These are phyloP conservation scores for Pogonomyrmex barbatus DNA, from an alignment of 1,140 invertebrate species.

Conservation along the genomic window DNA sequence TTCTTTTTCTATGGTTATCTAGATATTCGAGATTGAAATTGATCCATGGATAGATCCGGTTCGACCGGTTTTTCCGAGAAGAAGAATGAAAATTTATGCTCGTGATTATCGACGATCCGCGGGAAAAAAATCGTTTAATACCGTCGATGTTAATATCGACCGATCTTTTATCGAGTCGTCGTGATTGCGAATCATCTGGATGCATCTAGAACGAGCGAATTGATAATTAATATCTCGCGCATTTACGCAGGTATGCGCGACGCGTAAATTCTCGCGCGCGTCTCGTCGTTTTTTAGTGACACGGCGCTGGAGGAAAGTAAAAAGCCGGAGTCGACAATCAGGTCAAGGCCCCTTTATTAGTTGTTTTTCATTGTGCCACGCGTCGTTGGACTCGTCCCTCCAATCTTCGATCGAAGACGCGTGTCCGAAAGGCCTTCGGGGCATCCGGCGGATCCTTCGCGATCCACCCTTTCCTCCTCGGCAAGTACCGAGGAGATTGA, in stretches of 20 bases:
- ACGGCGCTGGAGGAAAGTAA: constrained; percentile 45
- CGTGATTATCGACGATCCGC: neutral
- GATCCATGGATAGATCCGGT: constrained; percentile 34
- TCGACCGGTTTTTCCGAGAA: constrained; percentile 59
- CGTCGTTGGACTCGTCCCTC: constrained; percentile 61
- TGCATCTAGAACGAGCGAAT: constrained; percentile 14
- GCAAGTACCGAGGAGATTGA: neutral
- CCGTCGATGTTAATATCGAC: neutral
- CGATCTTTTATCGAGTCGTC: neutral
- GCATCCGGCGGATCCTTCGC: constrained; percentile 59
- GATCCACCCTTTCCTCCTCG: constrained; percentile 31
- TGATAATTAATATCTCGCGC: neutral
- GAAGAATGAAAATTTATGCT: constrained; percentile 64
- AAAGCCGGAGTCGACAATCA: constrained; percentile 40
- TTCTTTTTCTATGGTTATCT: neutral
- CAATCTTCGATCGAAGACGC: constrained; percentile 58
- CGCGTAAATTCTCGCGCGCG: neutral
- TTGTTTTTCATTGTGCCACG: constrained; percentile 60
- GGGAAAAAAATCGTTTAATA: neutral
- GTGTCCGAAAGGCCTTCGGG: constrained; percentile 61
- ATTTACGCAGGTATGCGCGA: constrained; percentile 2
- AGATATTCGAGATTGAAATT: neutral
- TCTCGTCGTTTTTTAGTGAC: constrained; percentile 5
- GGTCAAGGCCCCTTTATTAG: constrained; percentile 60
- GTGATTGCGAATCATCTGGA: neutral